Percentiles rank a stretch among this genome's conserved stretches.
Evolutionary conservation across 2,797 vertebrate species (phyloP).

Genomic region (Catamblyrhynchus diadema): DNA sequence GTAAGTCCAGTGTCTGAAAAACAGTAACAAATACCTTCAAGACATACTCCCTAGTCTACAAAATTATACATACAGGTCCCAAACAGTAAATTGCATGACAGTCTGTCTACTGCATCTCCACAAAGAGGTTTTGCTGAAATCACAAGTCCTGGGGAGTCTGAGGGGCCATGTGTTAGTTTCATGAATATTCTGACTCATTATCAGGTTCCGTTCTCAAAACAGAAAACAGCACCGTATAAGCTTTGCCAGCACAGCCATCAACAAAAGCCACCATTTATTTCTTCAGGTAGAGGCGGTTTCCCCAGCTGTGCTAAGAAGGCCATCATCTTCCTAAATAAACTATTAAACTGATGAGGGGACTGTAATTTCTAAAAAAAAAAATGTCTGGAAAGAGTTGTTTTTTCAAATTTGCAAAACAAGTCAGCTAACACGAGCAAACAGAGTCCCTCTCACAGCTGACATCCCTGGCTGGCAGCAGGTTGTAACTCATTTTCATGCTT

Average conservation of each 20-base stretch:
- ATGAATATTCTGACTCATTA: slow-evolving; percentile 41
- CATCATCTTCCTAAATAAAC: slow-evolving; percentile 16
- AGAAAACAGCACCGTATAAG: not conserved
- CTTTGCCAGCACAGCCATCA: not conserved
- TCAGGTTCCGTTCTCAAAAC: not conserved
- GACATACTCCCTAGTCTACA: not conserved
- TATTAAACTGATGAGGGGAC: not conserved
- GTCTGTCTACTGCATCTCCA: not conserved
- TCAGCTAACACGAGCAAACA: not conserved
- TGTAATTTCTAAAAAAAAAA: not conserved
- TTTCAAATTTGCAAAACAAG: slow-evolving; percentile 20
- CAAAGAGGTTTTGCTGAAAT: slow-evolving; percentile 1
- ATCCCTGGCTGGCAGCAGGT: slow-evolving; percentile 2
- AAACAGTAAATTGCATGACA: not conserved
- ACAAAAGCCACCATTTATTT: slow-evolving; percentile 11
- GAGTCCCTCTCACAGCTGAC: slow-evolving; percentile 3
- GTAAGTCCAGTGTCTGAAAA: not conserved
- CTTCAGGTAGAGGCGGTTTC: slow-evolving; percentile 14
- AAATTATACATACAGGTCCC: not conserved
- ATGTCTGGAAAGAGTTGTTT: not conserved
- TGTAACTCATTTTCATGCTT: slow-evolving; percentile 22
- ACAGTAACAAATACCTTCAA: not conserved
- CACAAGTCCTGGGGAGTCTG: not conserved
- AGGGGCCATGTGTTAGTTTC: slow-evolving; percentile 5
- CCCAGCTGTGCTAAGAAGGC: not conserved